Evolutionary conservation across 2,797 vertebrate species (phyloP).

Genomic region (Scarus forsteni): DNA sequence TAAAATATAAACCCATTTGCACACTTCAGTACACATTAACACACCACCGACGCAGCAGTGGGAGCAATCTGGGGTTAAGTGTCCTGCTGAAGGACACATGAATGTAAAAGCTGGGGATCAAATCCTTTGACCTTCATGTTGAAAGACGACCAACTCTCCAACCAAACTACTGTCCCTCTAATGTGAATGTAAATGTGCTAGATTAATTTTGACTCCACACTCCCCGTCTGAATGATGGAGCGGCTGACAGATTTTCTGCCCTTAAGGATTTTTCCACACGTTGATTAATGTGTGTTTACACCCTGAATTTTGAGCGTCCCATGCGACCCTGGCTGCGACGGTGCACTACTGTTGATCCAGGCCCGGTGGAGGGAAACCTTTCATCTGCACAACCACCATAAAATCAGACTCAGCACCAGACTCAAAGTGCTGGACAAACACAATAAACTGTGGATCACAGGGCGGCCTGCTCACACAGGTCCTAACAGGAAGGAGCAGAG

Average conservation of each 20-base stretch:
- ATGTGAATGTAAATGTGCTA: background rate
- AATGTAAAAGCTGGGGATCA: too few relatives aligned
- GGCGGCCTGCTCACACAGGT: slow-evolving; percentile 40
- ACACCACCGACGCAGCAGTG: too few relatives aligned
- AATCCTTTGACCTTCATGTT: too few relatives aligned
- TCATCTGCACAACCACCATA: slow-evolving; percentile 71
- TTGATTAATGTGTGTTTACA: slow-evolving; percentile 70
- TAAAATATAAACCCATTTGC: too few relatives aligned
- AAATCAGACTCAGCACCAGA: slow-evolving; percentile 67
- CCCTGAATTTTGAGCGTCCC: slow-evolving; percentile 39
- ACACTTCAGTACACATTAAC: too few relatives aligned
- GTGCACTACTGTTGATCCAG: slow-evolving; percentile 73
- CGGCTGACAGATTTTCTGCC: slow-evolving; percentile 3
- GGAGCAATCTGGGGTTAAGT: too few relatives aligned
- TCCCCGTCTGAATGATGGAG: slow-evolving; percentile 28
- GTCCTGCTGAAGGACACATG: too few relatives aligned
- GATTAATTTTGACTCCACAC: slow-evolving; percentile 42
- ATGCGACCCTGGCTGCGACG: slow-evolving; percentile 38
- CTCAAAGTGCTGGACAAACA: slow-evolving; percentile 73
- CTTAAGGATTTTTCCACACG: slow-evolving; percentile 47
- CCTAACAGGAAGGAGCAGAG: slow-evolving; percentile 40
- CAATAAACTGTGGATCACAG: slow-evolving; percentile 69
- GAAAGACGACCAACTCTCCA: too few relatives aligned
- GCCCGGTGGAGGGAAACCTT: slow-evolving; percentile 76
- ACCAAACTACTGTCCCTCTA: too few relatives aligned